Evolutionary conservation across 64 coral and sea anemone species (phyloP).

Genomic region (Montipora foliosa): DNA sequence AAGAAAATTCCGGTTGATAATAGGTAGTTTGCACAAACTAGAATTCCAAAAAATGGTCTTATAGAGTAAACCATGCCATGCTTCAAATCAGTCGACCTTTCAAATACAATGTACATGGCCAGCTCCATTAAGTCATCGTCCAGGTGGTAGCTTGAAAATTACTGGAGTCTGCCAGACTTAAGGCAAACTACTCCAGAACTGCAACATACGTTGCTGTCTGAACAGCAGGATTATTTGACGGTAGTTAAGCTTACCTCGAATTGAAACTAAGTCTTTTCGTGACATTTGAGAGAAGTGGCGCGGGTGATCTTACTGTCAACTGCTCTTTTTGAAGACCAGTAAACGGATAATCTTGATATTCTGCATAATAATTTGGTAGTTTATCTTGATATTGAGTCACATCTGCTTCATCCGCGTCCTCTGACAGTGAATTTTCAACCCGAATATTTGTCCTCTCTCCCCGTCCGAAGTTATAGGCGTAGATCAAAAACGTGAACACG

Average conservation of each 20-base stretch:
- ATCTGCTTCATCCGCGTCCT: neutral
- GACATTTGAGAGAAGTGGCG: constrained; percentile 10
- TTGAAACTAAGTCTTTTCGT: constrained; percentile 38
- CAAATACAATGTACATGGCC: no score
- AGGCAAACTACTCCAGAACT: no score
- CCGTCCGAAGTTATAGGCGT: constrained; percentile 43
- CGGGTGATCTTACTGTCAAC: neutral
- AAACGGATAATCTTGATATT: constrained; percentile 20
- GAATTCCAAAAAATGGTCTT: no score
- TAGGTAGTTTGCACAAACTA: no score
- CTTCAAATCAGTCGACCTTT: no score
- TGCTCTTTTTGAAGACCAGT: constrained; percentile 17
- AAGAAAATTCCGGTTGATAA: no score
- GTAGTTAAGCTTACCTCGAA: constrained; percentile 4
- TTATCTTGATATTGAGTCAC: constrained; percentile 9
- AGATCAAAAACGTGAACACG: constrained; percentile 25
- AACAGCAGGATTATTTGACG: no score
- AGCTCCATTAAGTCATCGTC: no score
- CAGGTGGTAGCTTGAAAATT: no score
- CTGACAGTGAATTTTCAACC: neutral
- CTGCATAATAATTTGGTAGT: neutral
- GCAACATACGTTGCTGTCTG: no score
- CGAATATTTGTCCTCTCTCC: neutral
- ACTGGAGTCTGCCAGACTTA: no score
- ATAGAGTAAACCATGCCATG: no score